phyloP scores from a whole-genome alignment of 2,888 invertebrate species.

The Agelastica alni region DNA sequence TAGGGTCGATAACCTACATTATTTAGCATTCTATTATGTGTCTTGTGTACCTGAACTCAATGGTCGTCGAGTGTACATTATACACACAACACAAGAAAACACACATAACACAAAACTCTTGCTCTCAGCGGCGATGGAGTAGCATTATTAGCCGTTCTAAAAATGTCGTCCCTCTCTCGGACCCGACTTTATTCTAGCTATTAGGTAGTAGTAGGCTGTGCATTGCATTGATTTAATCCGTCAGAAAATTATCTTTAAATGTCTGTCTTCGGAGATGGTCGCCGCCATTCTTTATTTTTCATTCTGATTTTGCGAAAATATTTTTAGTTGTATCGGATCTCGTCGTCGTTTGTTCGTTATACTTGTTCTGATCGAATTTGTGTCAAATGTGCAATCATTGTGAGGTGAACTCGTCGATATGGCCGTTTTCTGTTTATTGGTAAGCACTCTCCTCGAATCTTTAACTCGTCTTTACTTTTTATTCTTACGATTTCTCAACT shows the following conservation, averaged over 20 bases:
- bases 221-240: constrained; percentile 46
- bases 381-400: constrained; percentile 21
- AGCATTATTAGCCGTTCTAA: constrained; percentile 55
- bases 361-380: constrained; percentile 7
- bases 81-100: constrained; percentile 36
- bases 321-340: too few relatives aligned
- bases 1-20: constrained; percentile 58
- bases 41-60: constrained; percentile 52
- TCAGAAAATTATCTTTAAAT: constrained; percentile 40
- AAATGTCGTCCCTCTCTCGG: constrained; percentile 47
- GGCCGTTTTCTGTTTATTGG: constrained; percentile 22
- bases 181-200: constrained; percentile 20
- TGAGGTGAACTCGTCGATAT: constrained; percentile 13
- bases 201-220: constrained; percentile 25
- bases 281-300: constrained; percentile 18
- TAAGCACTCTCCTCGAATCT: too few relatives aligned
- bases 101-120: constrained; percentile 29
- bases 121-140: constrained; percentile 34
- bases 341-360: background rate
- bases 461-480: too few relatives aligned
- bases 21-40: constrained; percentile 55
- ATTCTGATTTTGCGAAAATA: constrained; percentile 24
- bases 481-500: too few relatives aligned
- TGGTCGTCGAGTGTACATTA: constrained; percentile 43
- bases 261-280: constrained; percentile 29